Percentiles rank a stretch among this genome's conserved stretches.
Evolutionary conservation across 2,113 vertebrate species (phyloP).

Genomic region (Leptodactylus fuscus): DNA sequence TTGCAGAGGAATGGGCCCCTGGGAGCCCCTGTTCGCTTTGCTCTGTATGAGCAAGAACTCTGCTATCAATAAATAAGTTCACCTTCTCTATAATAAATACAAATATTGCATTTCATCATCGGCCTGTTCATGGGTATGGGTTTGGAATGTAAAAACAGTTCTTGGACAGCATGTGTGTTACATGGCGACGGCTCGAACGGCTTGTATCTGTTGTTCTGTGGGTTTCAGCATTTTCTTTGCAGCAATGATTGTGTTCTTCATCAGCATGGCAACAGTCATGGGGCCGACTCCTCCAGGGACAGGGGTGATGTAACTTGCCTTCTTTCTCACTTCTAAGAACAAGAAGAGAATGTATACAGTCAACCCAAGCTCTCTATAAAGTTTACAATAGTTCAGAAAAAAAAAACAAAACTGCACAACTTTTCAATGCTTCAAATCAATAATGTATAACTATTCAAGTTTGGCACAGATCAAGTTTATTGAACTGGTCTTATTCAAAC

Average conservation of each 20-base stretch:
- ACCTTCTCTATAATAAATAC: slow-evolving; percentile 71
- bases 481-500: too few species aligned
- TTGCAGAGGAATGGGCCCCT: slow-evolving; percentile 1
- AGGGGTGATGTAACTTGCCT: slow-evolving; percentile 93
- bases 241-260: slow-evolving; percentile 97
- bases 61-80: slow-evolving; percentile 63
- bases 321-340: slow-evolving; percentile 84
- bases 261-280: slow-evolving; percentile 98
- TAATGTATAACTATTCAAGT: too few species aligned
- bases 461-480: too few species aligned
- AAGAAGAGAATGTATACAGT: neutral
- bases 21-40: neutral
- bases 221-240: slow-evolving; percentile 87
- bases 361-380: too few species aligned
- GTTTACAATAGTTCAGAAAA: too few species aligned
- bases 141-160: slow-evolving; percentile 69
- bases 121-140: slow-evolving; percentile 63
- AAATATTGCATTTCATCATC: slow-evolving; percentile 73
- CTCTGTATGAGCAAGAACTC: neutral
- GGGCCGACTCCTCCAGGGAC: slow-evolving; percentile 96
- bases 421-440: too few species aligned
- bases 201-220: slow-evolving; percentile 66
- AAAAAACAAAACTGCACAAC: too few species aligned
- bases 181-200: slow-evolving; percentile 74
- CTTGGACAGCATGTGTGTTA: slow-evolving; percentile 67